Conservation (phyloP, 2,113 vertebrate genomes). For the Dipodomys ordii region DNA sequence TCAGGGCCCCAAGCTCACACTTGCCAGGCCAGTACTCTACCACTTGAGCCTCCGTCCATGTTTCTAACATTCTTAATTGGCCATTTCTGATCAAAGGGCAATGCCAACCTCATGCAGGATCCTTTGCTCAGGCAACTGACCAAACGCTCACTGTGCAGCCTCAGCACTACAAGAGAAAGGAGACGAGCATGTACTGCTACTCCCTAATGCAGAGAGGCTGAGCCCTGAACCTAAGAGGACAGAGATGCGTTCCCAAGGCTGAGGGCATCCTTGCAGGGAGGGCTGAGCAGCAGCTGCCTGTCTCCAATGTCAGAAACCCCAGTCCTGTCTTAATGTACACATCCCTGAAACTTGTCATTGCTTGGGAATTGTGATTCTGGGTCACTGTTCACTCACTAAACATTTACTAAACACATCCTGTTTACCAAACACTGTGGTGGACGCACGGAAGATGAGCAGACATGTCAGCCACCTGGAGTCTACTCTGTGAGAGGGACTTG, state of each 20-base stretch:
- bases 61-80: background rate
- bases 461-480: background rate
- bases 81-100: background rate
- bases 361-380: background rate
- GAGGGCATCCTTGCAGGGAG: background rate
- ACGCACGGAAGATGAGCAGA: background rate
- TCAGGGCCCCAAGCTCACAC: too few relatives aligned
- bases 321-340: fast-evolving
- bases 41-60: too few relatives aligned
- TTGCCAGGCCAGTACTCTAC: too few relatives aligned
- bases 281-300: fast-evolving
- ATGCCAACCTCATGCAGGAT: background rate
- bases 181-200: background rate
- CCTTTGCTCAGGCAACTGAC: background rate
- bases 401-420: background rate
- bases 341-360: background rate
- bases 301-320: background rate
- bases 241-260: background rate
- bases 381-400: background rate
- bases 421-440: background rate
- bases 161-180: background rate
- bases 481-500: background rate
- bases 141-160: background rate
- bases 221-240: background rate
- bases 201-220: background rate